Percentiles rank a stretch among this genome's conserved stretches.
phyloP scores from a whole-genome alignment of 2,888 invertebrate genomes.

The Mechanitis messenoides region DNA sequence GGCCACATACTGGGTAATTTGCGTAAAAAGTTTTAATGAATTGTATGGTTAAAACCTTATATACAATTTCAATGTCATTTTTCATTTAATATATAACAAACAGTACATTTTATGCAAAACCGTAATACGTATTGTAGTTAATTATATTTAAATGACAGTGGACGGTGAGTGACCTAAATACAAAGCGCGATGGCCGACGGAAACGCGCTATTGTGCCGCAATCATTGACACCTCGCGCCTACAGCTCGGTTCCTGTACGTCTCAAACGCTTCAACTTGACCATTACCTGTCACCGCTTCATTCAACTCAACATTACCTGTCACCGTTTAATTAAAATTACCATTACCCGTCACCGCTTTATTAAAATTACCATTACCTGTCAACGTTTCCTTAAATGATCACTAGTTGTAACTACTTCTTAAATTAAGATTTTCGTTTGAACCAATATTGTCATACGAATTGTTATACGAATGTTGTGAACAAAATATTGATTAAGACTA shows the following conservation, averaged over 20 bases:
- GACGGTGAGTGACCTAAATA: constrained; percentile 76
- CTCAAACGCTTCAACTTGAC: constrained; percentile 32
- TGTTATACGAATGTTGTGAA: too few relatives aligned
- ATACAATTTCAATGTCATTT: constrained; percentile 23
- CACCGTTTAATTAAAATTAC: background rate
- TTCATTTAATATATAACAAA: constrained; percentile 14
- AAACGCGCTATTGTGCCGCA: constrained; percentile 71
- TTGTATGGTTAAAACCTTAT: background rate
- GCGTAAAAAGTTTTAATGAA: background rate
- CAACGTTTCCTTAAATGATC: too few relatives aligned
- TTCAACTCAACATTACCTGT: constrained; percentile 14
- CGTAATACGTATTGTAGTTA: constrained; percentile 53
- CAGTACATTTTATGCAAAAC: constrained; percentile 45
- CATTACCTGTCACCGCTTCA: constrained; percentile 19
- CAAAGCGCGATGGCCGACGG: constrained; percentile 67
- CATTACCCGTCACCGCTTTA: background rate
- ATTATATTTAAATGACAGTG: constrained; percentile 68
- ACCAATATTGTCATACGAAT: too few relatives aligned
- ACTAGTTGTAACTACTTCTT: background rate
- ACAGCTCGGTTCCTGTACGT: constrained; percentile 57
- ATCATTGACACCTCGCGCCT: constrained; percentile 72
- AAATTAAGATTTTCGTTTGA: too few relatives aligned
- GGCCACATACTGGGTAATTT: background rate
- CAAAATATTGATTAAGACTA: too few relatives aligned
- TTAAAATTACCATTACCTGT: background rate